Percentiles rank a stretch among this genome's conserved stretches.
Conservation (phyloP, 2,797 vertebrate species). For the Rhadinocentrus ornatus region DNA sequence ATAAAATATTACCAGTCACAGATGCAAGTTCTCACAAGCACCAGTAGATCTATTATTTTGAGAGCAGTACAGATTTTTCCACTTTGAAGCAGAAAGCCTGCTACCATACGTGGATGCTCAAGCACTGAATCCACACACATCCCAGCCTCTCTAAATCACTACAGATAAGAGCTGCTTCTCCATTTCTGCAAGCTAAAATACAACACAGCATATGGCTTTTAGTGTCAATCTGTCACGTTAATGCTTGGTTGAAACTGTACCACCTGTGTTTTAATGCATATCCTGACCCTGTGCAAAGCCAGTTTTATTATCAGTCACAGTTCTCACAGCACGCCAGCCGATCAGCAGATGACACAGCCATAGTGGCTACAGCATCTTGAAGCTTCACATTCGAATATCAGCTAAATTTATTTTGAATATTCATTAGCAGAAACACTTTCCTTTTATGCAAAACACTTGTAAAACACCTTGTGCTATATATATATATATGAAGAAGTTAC, state of each 20-base stretch:
- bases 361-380: constrained; percentile 31
- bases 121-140: constrained; percentile 1
- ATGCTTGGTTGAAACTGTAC: constrained; percentile 14
- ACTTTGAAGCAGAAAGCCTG: neutral
- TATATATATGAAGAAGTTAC: neutral
- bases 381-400: constrained; percentile 11
- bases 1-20: constrained; percentile 5
- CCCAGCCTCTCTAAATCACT: constrained; percentile 13
- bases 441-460: neutral
- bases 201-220: constrained; percentile 26
- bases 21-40: neutral
- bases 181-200: constrained; percentile 20
- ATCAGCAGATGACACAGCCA: constrained; percentile 50
- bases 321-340: constrained; percentile 45
- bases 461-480: constrained; percentile 1
- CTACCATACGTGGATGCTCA: neutral
- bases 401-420: constrained; percentile 21
- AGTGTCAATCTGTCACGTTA: constrained; percentile 21
- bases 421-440: constrained; percentile 20
- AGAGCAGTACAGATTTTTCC: neutral
- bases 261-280: constrained; percentile 45
- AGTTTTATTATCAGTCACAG: constrained; percentile 29
- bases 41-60: neutral
- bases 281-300: constrained; percentile 11
- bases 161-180: neutral